Base-by-base conservation (phyloP, 2,888 invertebrate species). In the Petrolisthes manimaculis region DNA sequence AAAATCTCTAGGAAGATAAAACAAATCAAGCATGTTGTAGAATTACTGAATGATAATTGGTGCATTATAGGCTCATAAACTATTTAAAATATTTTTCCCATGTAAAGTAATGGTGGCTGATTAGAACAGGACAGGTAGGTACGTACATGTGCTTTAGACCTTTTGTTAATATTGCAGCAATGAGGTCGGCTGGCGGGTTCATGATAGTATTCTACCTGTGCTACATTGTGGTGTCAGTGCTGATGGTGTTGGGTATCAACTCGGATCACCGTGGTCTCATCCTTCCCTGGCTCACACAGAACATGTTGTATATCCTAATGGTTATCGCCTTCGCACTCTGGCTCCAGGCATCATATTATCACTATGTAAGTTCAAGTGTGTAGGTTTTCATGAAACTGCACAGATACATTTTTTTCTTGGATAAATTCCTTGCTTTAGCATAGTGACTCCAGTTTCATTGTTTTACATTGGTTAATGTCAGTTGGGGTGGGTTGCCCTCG, bases 271-370 rank as follows among this genome's bases (percentile, higher is more conserved):
- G 91, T 51, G 91, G 91, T 53, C 74, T 89, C 54, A 90, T 91
- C 51, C 80, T 91, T 55, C 91, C 91, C 8, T 91, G 91, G 91
- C 90, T 91, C 69, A 89, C 84, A 61, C 90, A 90, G 85, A 90
- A 90, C 71, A 21, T 91, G 18, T 18, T 91, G 54, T 91, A 90
- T 85, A 88, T 89, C 71, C 84, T 91, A 54, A 83, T 88, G 83
- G 81, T 91, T 74, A 90, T 90, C 61, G 90, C 91, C 67, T 91
- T 90, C 69, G 91, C 90, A n/a, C 87, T 91, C 21, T 91, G 91
- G 91, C 74, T 91, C 8, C 90, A 90, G 21, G 89, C 90, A 5
- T 90, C 90, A 9, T 91, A 91, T 21, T 91, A 91, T 86, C 90
- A 90, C 56, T 88, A 89, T 86, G 91, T 91, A 55, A 91, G 91